A percentile compares a stretch with the other conserved stretches of the same genome.
phyloP scores from a whole-genome alignment of 2,113 vertebrate species.

The Ranitomeya imitator region DNA sequence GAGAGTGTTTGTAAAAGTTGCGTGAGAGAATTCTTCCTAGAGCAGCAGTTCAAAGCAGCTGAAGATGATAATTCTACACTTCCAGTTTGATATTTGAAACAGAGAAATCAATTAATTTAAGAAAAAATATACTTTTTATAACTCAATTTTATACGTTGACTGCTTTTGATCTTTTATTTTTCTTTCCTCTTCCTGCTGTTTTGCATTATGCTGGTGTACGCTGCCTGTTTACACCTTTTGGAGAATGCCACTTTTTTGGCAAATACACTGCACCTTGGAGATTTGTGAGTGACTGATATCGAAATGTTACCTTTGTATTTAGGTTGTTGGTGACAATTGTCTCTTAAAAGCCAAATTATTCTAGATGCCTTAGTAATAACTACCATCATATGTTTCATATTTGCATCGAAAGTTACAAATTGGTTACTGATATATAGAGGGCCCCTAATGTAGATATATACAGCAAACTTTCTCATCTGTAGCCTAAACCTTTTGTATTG shows the following conservation, averaged over 20 bases:
- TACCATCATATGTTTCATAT: not conserved
- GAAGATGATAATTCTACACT: no score
- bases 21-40: no score
- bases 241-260: conserved; percentile 1
- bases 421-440: not conserved
- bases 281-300: conserved; percentile 11
- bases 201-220: not conserved
- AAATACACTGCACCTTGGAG: not conserved
- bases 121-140: no score
- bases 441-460: not conserved
- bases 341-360: conserved; percentile 1
- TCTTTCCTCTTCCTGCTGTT: not conserved
- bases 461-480: not conserved
- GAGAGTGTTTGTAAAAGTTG: no score
- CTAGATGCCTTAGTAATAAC: conserved; percentile 35
- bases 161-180: not conserved
- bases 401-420: not conserved
- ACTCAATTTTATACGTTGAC: not conserved
- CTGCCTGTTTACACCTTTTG: conserved; percentile 7
- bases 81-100: no score
- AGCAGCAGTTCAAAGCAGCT: no score
- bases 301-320: conserved; percentile 8
- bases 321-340: not conserved
- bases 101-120: no score
- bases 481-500: not conserved